phyloP scores from a whole-genome alignment of 2,888 invertebrate species.

The Caenorhabditis wallacei region DNA sequence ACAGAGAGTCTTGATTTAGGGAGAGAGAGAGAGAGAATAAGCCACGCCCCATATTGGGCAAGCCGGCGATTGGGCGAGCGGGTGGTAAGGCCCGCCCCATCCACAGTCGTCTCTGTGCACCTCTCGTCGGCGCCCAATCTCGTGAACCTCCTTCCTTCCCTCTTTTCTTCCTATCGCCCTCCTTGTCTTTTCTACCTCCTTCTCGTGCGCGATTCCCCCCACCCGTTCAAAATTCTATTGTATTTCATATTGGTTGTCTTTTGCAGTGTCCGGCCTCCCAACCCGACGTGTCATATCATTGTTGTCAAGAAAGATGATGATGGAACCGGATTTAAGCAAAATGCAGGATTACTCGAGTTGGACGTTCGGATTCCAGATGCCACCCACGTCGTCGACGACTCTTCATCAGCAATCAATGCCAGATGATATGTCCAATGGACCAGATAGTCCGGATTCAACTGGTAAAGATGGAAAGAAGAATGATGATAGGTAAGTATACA shows the following conservation, averaged over 20 bases:
- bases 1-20: constrained; percentile 27
- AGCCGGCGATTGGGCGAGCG: constrained; percentile 51
- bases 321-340: constrained; percentile 71
- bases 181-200: constrained; percentile 53
- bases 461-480: constrained; percentile 74
- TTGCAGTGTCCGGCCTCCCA: constrained; percentile 57
- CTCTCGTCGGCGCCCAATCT: constrained; percentile 60
- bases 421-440: constrained; percentile 66
- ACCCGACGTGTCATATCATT: constrained; percentile 67
- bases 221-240: constrained; percentile 65
- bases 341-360: constrained; percentile 69
- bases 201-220: constrained; percentile 44
- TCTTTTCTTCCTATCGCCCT: constrained; percentile 25
- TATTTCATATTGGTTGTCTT: constrained; percentile 64
- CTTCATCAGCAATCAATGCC: constrained; percentile 49
- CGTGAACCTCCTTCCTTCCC: constrained; percentile 47
- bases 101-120: constrained; percentile 62
- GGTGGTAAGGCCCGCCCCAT: constrained; percentile 30
- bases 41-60: constrained; percentile 43
- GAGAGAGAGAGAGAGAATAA: constrained; percentile 15
- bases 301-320: constrained; percentile 67
- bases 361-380: constrained; percentile 65
- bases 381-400: constrained; percentile 62
- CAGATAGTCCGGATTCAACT: constrained; percentile 71
- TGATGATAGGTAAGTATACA: constrained; percentile 73